Conservation (phyloP, 2,888 invertebrate species). For the Tinea pellionella region DNA sequence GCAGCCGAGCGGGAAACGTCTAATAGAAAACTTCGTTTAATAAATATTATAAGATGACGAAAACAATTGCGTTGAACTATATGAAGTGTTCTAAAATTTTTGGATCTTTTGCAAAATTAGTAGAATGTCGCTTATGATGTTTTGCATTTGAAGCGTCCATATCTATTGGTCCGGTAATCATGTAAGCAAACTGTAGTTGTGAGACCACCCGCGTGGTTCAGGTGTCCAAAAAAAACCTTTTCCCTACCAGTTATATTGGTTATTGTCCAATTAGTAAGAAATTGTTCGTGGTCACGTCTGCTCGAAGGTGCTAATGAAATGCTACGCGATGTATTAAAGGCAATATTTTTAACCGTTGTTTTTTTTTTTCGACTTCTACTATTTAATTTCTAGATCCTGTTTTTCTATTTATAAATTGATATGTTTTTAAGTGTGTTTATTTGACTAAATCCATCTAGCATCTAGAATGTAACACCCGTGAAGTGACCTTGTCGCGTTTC, state of each 20-base stretch:
- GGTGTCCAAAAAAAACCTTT: not conserved
- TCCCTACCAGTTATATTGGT: not conserved
- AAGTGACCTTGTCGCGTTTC: too few relatives aligned
- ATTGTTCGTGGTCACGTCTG: constrained; percentile 14
- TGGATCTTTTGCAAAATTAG: too few relatives aligned
- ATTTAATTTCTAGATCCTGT: not conserved
- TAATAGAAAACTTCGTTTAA: too few relatives aligned
- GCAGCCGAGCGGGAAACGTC: too few relatives aligned
- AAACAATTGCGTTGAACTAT: too few relatives aligned
- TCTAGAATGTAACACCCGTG: too few relatives aligned
- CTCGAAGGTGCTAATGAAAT: constrained; percentile 12
- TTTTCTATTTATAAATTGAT: not conserved
- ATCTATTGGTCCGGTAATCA: constrained; percentile 2
- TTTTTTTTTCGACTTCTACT: not conserved
- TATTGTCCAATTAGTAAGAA: constrained; percentile 15
- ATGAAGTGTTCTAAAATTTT: too few relatives aligned
- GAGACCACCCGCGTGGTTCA: constrained; percentile 6
- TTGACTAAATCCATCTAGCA: too few relatives aligned
- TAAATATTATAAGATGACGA: too few relatives aligned
- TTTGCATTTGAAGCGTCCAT: too few relatives aligned
- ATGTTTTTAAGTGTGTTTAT: too few relatives aligned
- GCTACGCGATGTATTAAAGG: constrained; percentile 2
- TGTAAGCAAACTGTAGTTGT: not conserved
- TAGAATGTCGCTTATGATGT: too few relatives aligned
- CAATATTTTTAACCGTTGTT: not conserved